phyloP scores from a whole-genome alignment of 92 coral and sea anemone genomes.

The Ricordea florida region DNA sequence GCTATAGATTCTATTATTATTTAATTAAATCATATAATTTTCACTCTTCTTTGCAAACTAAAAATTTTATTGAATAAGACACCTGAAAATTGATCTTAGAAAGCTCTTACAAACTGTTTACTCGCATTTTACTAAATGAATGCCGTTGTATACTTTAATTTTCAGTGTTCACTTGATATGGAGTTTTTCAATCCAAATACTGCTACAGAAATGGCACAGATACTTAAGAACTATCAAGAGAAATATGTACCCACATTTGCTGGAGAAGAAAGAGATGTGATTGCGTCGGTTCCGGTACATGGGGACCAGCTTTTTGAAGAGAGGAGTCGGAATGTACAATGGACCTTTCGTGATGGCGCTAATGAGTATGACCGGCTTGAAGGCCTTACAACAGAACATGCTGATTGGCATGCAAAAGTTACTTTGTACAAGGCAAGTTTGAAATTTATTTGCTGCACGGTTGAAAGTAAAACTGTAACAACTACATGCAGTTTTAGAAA shows the following conservation, averaged over 20 bases:
- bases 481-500: too few species aligned
- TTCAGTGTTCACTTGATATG: constrained; percentile 51
- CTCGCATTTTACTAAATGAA: neutral
- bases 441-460: too few species aligned
- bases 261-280: neutral
- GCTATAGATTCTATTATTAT: too few species aligned
- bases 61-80: too few species aligned
- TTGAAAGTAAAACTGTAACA: too few species aligned
- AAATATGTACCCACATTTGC: constrained; percentile 14
- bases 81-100: neutral
- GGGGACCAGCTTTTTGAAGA: constrained; percentile 65
- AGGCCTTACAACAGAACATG: constrained; percentile 45
- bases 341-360: constrained; percentile 49
- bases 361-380: constrained; percentile 22
- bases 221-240: constrained; percentile 1
- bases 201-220: constrained; percentile 52
- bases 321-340: constrained; percentile 46
- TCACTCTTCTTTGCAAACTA: too few species aligned
- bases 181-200: constrained; percentile 52
- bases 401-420: constrained; percentile 63
- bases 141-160: neutral
- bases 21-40: too few species aligned
- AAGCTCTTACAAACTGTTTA: neutral
- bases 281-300: constrained; percentile 12
- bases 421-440: constrained; percentile 46